These are phyloP conservation scores for Dendrolimus punctatus DNA, from an alignment of 1,140 invertebrate species.

Conservation along the genomic window DNA sequence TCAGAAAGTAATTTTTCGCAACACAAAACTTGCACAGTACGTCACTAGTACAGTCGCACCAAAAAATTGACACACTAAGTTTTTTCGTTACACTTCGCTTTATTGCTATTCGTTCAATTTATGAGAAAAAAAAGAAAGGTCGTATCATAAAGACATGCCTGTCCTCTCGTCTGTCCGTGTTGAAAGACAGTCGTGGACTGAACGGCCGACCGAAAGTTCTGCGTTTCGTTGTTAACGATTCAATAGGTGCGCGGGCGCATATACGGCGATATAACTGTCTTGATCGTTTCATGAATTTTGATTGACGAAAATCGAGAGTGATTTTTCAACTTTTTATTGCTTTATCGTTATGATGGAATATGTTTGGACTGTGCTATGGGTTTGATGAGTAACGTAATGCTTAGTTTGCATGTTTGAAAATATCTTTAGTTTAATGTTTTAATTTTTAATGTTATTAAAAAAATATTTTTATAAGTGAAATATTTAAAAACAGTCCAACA, in stretches of 20 bases:
- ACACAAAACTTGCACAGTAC: conserved; percentile 36
- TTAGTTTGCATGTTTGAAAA: too few relatives aligned
- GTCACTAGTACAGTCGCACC: conserved; percentile 38
- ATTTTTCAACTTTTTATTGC: conserved; percentile 13
- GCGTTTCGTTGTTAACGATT: conserved; percentile 39
- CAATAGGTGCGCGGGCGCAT: conserved; percentile 40
- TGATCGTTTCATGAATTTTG: conserved; percentile 57
- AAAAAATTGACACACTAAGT: conserved; percentile 26
- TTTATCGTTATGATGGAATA: background rate
- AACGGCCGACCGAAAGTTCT: conserved; percentile 40
- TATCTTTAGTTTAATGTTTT: too few relatives aligned
- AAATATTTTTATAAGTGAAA: too few relatives aligned
- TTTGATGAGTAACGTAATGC: too few relatives aligned
- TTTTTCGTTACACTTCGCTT: conserved; percentile 12
- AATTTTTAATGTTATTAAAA: too few relatives aligned
- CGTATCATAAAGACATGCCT: conserved; percentile 17
- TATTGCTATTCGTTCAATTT: conserved; percentile 17
- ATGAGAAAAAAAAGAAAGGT: conserved; percentile 1
- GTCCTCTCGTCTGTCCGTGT: conserved; percentile 52
- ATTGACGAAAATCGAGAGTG: conserved; percentile 63
- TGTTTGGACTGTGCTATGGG: too few relatives aligned
- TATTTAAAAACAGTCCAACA: too few relatives aligned
- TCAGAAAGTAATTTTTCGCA: conserved; percentile 20
- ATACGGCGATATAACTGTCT: conserved; percentile 53
- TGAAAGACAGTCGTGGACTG: conserved; percentile 59